These are phyloP conservation scores for Sandelia bainsii DNA, from an alignment of 2,797 vertebrate genomes.

Conservation along the genomic window DNA sequence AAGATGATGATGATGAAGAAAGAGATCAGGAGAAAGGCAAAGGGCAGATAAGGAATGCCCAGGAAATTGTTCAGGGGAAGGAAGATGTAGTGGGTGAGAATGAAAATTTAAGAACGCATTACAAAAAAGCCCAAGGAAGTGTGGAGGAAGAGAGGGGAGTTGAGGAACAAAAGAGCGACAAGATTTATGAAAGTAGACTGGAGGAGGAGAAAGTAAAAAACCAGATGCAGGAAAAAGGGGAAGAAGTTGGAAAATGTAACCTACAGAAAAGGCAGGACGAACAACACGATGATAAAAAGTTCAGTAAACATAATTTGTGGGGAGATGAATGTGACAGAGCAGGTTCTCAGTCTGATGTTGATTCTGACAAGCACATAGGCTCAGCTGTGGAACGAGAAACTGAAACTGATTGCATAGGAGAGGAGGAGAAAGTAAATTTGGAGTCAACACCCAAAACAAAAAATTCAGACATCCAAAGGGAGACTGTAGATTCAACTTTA, in stretches of 20 bases:
- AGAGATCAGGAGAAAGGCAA: background rate
- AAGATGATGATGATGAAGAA: conserved; percentile 4
- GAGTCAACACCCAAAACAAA: conserved; percentile 11
- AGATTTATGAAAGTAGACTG: background rate
- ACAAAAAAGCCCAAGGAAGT: conserved; percentile 1
- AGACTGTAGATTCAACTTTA: background rate
- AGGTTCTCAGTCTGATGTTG: background rate
- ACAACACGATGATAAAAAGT: background rate
- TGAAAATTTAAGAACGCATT: background rate
- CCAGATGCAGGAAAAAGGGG: conserved; percentile 11
- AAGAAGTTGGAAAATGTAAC: background rate
- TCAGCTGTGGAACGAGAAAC: background rate
- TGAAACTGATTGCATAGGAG: background rate
- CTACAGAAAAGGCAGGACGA: background rate
- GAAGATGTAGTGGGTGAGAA: background rate
- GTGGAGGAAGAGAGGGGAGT: conserved; percentile 1
- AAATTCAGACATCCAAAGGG: conserved; percentile 7
- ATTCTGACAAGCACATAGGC: background rate
- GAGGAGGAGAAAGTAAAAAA: conserved; percentile 5
- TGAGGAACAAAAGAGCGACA: background rate
- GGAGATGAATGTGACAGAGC: background rate
- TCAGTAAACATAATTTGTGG: background rate
- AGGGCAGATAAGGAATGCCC: background rate
- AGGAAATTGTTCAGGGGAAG: background rate
- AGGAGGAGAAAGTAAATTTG: conserved; percentile 1